Base-by-base conservation (phyloP, 1,140 invertebrate genomes). In the Micrasema longulum region DNA sequence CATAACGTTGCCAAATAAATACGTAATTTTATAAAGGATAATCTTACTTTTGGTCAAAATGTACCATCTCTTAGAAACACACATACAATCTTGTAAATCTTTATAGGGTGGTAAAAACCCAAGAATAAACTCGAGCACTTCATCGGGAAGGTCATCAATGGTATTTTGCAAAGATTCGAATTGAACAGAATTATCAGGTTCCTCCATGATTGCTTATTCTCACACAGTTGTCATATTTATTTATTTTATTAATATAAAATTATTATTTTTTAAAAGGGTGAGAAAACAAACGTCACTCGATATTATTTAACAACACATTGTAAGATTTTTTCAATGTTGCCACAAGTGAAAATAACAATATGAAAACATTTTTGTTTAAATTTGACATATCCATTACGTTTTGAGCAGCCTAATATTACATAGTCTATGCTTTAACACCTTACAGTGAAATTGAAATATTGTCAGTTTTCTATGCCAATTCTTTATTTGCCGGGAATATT, bases 101-200 rank as follows among this genome's bases (percentile, higher is more conserved):
- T 91, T 90, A 79, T 98, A 98, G 14, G 95, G 95, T 69, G 95
- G 93, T 75, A 98, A 85, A 79, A 95, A 88, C 73, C 91, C 90
- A 69, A 98, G 87, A 79, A 98, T 96, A 80, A 95, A 96, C 82
- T 97, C 96, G 63, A 98, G 83, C 52, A 98, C 89, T 88, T 97
- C 95, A 82, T 97, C 94, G 7, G 97, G 96, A 69, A 98, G 85
- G 80, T 90, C 88, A 77, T 91, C 88, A 66, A 70, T 41, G 20
- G 68, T 63, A n/a, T 70, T 70, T 14, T 18, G 26, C 14, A 55
- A 43, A 26, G 31, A 22, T 22, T 55, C 48, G 10, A 50, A 38
- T 31, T 41, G 50, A 16, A 20, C 11, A 35, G 48, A 66, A 50
- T 22, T 66, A 53, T 66, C 16, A 14, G 16, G 11, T 31, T 23